Base-by-base conservation (phyloP, 2,888 invertebrate genomes). In the Hydroisotoma schaefferi region DNA sequence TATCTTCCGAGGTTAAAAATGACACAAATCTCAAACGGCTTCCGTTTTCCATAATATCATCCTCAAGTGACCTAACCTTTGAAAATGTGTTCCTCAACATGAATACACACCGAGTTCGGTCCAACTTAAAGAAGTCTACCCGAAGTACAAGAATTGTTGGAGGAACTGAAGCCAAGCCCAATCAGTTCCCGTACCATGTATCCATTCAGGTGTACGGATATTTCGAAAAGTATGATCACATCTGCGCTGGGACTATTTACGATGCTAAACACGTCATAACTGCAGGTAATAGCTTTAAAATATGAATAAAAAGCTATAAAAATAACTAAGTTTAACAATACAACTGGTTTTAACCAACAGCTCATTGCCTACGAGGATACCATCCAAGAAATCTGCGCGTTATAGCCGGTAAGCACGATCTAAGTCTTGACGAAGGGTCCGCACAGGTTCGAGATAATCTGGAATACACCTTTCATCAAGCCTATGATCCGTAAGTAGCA, bases 181-280 rank as follows among this genome's bases (percentile, higher is more conserved):
- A 74, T 10, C 75, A 76, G 56, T 75, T 76, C 55, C 75, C 76
- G 0, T 75, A 73, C 74, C 73, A 74, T 60, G 70, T 75, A n/a
- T 74, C 75, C 0, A 53, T 76, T 22, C 75, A 76, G 57, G 44
- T 71, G 44, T 37, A 70, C 26, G 63, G 65, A 1, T 69, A 63
- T 46, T 25, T 8, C 43, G 52, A 33, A 49, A 48, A 54, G 26
- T 63, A 63, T 22, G 49, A 55, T 20, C 59, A 56, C 26, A 25
- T 37, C 26, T 63, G 63, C 26, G 63, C 59, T 10, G 63, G 63
- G 18, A 29, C 47, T 2, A 63, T 63, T 28, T 59, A 59, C 47
- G 63, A 63, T 20, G 25, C 18, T 1, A 26, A 5, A 18, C 59
- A 63, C 23, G 53, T 63, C 23, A 10, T 61, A 33, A 57, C 61